A percentile compares a stretch with the other conserved stretches of the same genome.
phyloP scores from a whole-genome alignment of 2,797 vertebrate genomes.

The Chrysocyon brachyurus region DNA sequence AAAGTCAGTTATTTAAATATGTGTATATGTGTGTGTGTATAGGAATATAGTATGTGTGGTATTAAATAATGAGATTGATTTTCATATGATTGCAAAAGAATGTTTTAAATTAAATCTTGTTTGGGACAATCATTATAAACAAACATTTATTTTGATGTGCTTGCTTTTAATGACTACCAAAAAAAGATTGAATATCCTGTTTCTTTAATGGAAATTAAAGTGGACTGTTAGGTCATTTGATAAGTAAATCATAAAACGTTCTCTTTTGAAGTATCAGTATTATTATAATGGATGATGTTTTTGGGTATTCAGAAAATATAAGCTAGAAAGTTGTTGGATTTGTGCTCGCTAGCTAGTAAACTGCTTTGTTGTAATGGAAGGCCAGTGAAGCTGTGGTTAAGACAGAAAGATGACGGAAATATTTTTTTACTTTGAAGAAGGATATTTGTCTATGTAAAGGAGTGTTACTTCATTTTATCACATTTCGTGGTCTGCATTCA shows the following conservation, averaged over 20 bases:
- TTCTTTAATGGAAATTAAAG: background rate
- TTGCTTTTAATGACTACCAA: background rate
- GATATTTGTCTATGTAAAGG: background rate
- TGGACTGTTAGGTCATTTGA: background rate
- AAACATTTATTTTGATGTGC: background rate
- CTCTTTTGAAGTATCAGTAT: background rate
- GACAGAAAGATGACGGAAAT: background rate
- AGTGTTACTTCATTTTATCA: background rate
- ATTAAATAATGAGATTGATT: background rate
- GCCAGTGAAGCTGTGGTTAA: background rate
- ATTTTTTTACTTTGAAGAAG: background rate
- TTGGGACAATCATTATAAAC: background rate
- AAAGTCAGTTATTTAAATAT: background rate
- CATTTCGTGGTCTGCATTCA: background rate
- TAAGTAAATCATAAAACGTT: background rate
- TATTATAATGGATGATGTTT: background rate
- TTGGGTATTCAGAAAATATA: background rate
- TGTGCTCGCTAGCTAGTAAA: background rate
- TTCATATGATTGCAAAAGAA: slow-evolving; percentile 32
- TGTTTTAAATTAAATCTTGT: background rate
- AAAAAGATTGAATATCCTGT: background rate
- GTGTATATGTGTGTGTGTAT: background rate
- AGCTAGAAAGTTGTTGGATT: background rate
- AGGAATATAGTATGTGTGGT: background rate
- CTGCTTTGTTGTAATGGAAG: background rate